Percentiles rank a stretch among this genome's conserved stretches.
Evolutionary conservation across 2,113 vertebrate species (phyloP).

Genomic region (Blennius ocellaris): DNA sequence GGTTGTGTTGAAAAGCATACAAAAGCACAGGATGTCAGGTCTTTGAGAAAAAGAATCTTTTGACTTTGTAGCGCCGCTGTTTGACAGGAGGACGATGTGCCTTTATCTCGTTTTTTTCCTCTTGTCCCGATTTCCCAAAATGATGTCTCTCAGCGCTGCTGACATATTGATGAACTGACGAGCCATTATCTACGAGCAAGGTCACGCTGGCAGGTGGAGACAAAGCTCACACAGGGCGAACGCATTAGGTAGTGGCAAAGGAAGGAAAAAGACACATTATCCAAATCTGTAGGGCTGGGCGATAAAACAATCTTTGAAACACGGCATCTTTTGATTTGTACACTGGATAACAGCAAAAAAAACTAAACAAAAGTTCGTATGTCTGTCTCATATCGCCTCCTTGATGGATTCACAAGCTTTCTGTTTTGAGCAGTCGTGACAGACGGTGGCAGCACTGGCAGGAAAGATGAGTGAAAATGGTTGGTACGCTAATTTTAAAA

Average conservation of each 20-base stretch:
- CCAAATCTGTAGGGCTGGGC: too few species aligned
- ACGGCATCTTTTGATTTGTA: too few species aligned
- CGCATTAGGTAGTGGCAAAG: neutral
- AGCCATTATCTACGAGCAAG: neutral
- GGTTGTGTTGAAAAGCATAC: neutral
- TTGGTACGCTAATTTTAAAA: too few species aligned
- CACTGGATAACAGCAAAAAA: too few species aligned
- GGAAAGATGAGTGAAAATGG: too few species aligned
- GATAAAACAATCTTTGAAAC: too few species aligned
- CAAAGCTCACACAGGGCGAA: neutral
- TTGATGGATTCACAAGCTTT: too few species aligned
- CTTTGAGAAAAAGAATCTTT: neutral
- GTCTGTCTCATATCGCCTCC: too few species aligned
- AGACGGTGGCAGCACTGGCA: too few species aligned
- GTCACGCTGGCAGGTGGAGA: constrained; percentile 17
- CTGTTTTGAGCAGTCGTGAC: too few species aligned
- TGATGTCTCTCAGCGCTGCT: neutral
- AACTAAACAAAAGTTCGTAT: too few species aligned
- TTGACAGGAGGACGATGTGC: constrained; percentile 12
- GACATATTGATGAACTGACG: constrained; percentile 16
- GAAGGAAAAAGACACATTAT: too few species aligned
- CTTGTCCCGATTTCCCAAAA: neutral
- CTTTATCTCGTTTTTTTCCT: constrained; percentile 8
- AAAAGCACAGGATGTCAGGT: constrained; percentile 3
- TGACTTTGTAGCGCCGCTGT: neutral